Evolutionary conservation across 2,113 vertebrate genomes (phyloP).

Genomic region (Regulus satrapa): DNA sequence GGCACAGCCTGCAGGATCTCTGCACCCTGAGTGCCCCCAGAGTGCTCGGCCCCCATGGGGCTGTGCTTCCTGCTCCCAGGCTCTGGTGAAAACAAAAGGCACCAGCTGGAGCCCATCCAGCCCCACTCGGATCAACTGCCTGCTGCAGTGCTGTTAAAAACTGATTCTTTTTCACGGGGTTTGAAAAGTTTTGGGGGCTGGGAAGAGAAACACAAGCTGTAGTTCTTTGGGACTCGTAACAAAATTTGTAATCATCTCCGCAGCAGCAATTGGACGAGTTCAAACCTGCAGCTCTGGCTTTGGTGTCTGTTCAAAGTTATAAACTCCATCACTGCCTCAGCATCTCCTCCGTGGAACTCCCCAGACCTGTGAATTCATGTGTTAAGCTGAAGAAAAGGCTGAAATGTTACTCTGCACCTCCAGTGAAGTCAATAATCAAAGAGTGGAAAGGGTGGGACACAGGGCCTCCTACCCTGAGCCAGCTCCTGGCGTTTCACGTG

Average conservation of each 20-base stretch:
- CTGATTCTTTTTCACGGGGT: not conserved
- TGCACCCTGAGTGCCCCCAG: too few species aligned
- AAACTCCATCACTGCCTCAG: not conserved
- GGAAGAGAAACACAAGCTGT: not conserved
- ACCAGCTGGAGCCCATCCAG: not conserved
- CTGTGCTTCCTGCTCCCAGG: accelerated
- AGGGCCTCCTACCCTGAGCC: too few species aligned
- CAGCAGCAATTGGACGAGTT: not conserved
- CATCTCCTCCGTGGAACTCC: not conserved
- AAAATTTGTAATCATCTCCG: not conserved
- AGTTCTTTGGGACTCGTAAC: not conserved
- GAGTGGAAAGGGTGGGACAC: not conserved
- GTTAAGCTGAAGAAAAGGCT: not conserved
- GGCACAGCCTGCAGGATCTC: too few species aligned
- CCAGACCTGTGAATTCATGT: not conserved
- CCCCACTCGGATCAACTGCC: too few species aligned
- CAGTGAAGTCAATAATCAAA: not conserved
- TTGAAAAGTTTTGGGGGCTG: not conserved
- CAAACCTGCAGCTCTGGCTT: not conserved
- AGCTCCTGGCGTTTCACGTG: not conserved
- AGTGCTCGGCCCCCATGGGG: too few species aligned
- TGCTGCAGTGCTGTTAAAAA: too few species aligned
- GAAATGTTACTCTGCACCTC: not conserved
- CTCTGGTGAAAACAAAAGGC: not conserved
- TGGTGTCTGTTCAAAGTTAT: not conserved